A percentile compares a stretch with the other conserved stretches of the same genome.
These are phyloP conservation scores for Tylochromis polylepis DNA, from an alignment of 2,113 vertebrate species.

Conservation along the genomic window DNA sequence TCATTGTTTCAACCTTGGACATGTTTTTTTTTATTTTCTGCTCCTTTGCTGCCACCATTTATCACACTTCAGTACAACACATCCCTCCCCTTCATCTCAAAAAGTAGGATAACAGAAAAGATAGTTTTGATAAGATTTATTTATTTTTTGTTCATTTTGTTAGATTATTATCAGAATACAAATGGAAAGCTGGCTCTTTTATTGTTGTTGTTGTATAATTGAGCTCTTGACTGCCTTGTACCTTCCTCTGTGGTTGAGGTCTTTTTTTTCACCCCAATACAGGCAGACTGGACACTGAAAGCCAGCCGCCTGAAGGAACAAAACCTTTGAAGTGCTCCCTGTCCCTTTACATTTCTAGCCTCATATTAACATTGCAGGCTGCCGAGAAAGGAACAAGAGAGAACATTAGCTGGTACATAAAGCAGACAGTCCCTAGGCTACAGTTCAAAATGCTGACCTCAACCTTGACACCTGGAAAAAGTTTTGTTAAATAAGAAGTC, in stretches of 20 bases:
- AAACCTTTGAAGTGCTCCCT: constrained; percentile 46
- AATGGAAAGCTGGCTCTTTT: not conserved
- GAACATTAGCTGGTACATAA: constrained; percentile 34
- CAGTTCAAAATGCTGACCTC: not conserved
- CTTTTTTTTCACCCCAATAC: not conserved
- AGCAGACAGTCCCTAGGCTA: constrained; percentile 4
- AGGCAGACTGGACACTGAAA: not conserved
- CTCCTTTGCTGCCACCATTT: constrained; percentile 35
- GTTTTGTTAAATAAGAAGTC: not conserved
- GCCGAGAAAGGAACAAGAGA: not conserved
- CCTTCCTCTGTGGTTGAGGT: not conserved
- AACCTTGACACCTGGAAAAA: not conserved
- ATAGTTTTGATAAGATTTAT: not conserved
- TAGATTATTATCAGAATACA: not conserved
- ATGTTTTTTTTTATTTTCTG: not conserved
- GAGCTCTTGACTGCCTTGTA: not conserved
- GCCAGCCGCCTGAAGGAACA: constrained; percentile 1
- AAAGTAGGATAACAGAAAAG: not conserved
- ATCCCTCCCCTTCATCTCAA: not conserved
- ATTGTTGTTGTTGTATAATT: not conserved
- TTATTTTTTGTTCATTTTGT: not conserved
- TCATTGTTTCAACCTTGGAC: constrained; percentile 61
- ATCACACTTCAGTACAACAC: constrained; percentile 27
- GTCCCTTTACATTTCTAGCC: constrained; percentile 55
- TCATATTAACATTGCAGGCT: constrained; percentile 16